Conservation (phyloP, 1,140 invertebrate genomes). For the Aphelinus atriplicis region DNA sequence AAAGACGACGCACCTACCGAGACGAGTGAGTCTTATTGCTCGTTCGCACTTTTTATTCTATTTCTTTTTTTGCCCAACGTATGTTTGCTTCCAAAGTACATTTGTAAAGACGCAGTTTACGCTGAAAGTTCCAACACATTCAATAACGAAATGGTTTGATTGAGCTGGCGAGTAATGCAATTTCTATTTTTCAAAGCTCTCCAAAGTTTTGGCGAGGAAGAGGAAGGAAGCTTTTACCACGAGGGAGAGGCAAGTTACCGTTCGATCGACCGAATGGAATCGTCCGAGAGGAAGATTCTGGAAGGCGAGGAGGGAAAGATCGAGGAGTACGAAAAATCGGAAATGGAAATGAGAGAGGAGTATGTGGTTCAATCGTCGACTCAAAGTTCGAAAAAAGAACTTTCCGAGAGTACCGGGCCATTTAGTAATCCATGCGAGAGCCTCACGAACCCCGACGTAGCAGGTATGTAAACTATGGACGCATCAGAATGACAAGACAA, state of each 20-base stretch:
- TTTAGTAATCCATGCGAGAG: neutral
- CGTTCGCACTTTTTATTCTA: neutral
- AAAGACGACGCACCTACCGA: constrained; percentile 47
- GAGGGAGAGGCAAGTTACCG: constrained; percentile 20
- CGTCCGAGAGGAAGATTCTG: neutral
- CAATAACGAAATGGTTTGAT: too few relatives aligned
- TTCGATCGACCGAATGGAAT: neutral
- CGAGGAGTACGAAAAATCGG: neutral
- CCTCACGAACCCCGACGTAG: constrained; percentile 37
- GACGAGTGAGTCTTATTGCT: constrained; percentile 21
- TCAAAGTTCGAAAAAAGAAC: neutral
- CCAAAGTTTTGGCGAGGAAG: constrained; percentile 29
- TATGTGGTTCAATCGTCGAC: neutral
- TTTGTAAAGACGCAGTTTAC: too few relatives aligned
- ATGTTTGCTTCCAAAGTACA: too few relatives aligned
- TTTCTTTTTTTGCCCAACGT: too few relatives aligned
- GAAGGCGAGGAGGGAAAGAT: neutral
- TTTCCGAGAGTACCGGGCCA: neutral
- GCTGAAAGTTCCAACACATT: too few relatives aligned
- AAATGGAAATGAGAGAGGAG: neutral
- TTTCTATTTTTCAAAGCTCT: constrained; percentile 1
- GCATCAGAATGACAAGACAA: neutral
- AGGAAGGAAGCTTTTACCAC: constrained; percentile 2
- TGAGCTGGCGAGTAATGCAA: too few relatives aligned
- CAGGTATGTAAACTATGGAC: constrained; percentile 48